Percentiles rank a stretch among this genome's conserved stretches.
Conservation (phyloP, 30 jellyfish, hydroid and myxozoan species). For the Hydractinia symbiolongicarpus region DNA sequence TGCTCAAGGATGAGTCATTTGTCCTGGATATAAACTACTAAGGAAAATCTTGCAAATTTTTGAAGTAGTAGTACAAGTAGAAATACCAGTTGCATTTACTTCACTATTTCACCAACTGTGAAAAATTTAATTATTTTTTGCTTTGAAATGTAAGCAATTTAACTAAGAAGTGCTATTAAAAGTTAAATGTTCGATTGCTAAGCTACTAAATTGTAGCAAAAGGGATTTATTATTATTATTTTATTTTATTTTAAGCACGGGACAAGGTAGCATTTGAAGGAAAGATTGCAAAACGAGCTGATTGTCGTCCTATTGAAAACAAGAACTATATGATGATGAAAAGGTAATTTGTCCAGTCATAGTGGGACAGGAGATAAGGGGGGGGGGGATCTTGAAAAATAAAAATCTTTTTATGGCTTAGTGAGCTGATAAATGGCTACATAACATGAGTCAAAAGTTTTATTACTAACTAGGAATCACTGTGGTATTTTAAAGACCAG, state of each 20-base stretch:
- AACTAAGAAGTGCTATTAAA: too few species aligned
- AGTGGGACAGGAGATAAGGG: neutral
- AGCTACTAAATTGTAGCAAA: neutral
- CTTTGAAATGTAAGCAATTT: too few species aligned
- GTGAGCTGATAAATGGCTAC: neutral
- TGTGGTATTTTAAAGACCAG: neutral
- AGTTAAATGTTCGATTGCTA: neutral
- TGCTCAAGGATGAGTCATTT: too few species aligned
- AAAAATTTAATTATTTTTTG: too few species aligned
- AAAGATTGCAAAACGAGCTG: conserved; percentile 72
- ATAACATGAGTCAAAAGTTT: neutral
- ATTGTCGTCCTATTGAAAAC: conserved; percentile 78
- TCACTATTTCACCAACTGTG: too few species aligned
- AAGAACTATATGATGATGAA: conserved; percentile 56
- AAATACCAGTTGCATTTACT: too few species aligned
- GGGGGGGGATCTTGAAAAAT: neutral
- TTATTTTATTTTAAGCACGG: conserved; percentile 15
- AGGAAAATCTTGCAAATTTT: too few species aligned
- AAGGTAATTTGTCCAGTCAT: conserved; percentile 36
- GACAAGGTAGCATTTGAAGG: conserved; percentile 79
- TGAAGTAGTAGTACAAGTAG: too few species aligned
- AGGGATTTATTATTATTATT: neutral
- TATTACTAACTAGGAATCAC: neutral
- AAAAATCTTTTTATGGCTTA: neutral
- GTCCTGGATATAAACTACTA: too few species aligned